These are phyloP conservation scores for Sebastes reedi DNA, from an alignment of 2,797 vertebrate genomes.

Conservation along the genomic window DNA sequence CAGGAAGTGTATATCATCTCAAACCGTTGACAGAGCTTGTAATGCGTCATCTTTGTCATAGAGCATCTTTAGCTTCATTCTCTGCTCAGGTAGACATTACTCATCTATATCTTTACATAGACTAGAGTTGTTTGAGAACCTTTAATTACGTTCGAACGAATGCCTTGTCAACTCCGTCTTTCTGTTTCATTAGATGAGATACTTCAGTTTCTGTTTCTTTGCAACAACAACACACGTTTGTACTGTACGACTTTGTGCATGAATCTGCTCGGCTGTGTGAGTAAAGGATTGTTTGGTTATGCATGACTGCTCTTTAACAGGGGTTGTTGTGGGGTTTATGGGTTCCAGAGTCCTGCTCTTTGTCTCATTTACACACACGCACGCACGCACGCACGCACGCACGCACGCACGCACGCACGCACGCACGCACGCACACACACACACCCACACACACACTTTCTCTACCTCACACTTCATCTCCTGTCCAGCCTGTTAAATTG, in stretches of 20 bases:
- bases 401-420: slow-evolving; percentile 3
- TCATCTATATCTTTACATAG: too few relatives aligned
- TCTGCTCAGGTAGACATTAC: too few relatives aligned
- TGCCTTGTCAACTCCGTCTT: neutral
- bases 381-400: neutral
- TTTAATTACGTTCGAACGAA: too few relatives aligned
- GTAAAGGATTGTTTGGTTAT: slow-evolving; percentile 10
- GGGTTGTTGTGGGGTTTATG: slow-evolving; percentile 16
- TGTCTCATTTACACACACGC: neutral
- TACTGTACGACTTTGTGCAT: neutral
- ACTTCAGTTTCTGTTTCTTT: neutral
- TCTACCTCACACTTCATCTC: neutral
- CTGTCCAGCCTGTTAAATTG: slow-evolving; percentile 20
- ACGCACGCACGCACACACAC: slow-evolving; percentile 3
- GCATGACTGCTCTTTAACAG: slow-evolving; percentile 20
- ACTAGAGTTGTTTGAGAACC: too few relatives aligned
- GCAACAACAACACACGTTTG: neutral
- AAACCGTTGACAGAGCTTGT: too few relatives aligned
- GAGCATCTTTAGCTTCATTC: too few relatives aligned
- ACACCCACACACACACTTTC: slow-evolving; percentile 1
- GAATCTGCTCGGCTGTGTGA: neutral
- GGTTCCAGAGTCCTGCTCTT: slow-evolving; percentile 3
- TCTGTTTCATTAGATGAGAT: neutral
- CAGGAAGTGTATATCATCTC: too few relatives aligned
- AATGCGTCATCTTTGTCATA: too few relatives aligned